These are phyloP conservation scores for Musca domestica DNA, from an alignment of 1,140 invertebrate species.

Conservation along the genomic window DNA sequence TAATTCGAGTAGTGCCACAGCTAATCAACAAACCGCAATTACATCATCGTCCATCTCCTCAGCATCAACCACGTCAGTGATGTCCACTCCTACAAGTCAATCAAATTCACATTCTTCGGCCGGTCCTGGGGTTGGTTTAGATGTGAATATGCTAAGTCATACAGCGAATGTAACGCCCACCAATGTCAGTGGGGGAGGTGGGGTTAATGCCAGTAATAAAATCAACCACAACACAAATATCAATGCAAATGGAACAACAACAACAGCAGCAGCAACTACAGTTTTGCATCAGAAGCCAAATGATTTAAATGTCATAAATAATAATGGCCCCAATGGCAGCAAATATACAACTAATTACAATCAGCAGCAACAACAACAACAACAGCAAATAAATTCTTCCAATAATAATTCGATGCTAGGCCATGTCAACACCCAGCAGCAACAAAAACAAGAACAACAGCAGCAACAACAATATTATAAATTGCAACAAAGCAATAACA, in stretches of 20 bases:
- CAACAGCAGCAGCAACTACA: constrained; percentile 33
- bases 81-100: constrained; percentile 25
- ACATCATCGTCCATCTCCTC: constrained; percentile 17
- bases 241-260: constrained; percentile 27
- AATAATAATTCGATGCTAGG: constrained; percentile 38
- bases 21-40: neutral
- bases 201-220: constrained; percentile 29
- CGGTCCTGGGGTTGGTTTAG: too few relatives aligned
- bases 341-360: constrained; percentile 34
- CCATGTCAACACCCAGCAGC: constrained; percentile 8
- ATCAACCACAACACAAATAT: constrained; percentile 35
- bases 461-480: constrained; percentile 37
- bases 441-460: constrained; percentile 39
- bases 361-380: constrained; percentile 25
- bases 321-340: constrained; percentile 40
- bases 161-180: constrained; percentile 19
- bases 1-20: constrained; percentile 7
- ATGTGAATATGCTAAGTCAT: neutral
- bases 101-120: constrained; percentile 26
- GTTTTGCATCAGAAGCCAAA: constrained; percentile 36
- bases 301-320: constrained; percentile 51
- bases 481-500: constrained; percentile 35
- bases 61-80: constrained; percentile 22
- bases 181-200: too few relatives aligned
- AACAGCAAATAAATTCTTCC: constrained; percentile 31